Evolutionary conservation across 2,888 invertebrate genomes (phyloP), one percentile per base, ranked within the genome.

Genomic region (Agapostemon virescens): DNA sequence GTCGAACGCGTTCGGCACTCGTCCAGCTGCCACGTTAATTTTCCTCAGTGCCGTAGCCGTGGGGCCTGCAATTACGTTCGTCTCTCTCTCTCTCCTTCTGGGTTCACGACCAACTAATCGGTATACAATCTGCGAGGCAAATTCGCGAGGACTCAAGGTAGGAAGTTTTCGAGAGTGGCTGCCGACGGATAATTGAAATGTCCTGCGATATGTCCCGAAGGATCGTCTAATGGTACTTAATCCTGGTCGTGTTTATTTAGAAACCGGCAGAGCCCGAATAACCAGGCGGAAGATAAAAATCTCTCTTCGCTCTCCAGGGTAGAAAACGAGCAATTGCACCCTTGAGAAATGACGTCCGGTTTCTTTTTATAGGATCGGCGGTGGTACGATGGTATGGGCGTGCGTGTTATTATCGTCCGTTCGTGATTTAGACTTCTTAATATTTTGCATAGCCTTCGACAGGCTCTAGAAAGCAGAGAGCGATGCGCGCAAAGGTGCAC

Each of bases 1-100:
- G 91, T 90, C 90, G 89, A 89, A 89, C 90, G 88, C 87, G 90
- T 90, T 90, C 87, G 81, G 82, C 79, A 79, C 83, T 85, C 84
- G 87, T 86, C 85, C 87, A 87, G 87, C 88, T 87, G 87, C 85
- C 83, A 80, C 86, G 86, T 87, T 88, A 86, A 87, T 88, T 86
- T 85, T 77, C 85, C 81, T 73, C 69, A 61, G 69, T 78, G 70
- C 76, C 75, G 20, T 72, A 66, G 70, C 75, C 70, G 64, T 67
- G 79, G 81, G 49, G 76, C 30, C 82, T 71, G 87, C 85, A 85
- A 86, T 86, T 86, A 87, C 84, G 74, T 30, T 36, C 71, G 69
- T 71, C 58, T 63, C 82, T 78, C 58, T 30, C 23, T 42, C 17
- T 42, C 17, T 42, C 45, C 58, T 80, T 76, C 9, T 30, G 40